Percentiles rank a stretch among this genome's conserved stretches.
Evolutionary conservation across 2,888 invertebrate genomes (phyloP).

Genomic region (Camptogramma bilineatum): DNA sequence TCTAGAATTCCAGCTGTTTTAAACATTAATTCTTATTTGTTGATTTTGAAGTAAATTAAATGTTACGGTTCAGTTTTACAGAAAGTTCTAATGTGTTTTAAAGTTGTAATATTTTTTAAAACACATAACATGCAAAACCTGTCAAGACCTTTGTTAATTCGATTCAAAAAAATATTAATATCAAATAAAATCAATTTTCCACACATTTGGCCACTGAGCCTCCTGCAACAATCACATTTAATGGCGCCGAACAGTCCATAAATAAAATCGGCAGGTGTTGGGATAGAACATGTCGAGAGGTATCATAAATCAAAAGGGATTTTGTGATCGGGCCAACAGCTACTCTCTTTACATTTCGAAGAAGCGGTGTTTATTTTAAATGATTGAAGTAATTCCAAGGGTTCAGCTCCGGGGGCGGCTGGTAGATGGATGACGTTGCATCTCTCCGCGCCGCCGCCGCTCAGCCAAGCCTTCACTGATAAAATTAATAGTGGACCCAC

Average conservation of each 20-base stretch:
- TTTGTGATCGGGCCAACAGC: constrained; percentile 64
- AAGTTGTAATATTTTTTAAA: neutral
- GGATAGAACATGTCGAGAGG: constrained; percentile 52
- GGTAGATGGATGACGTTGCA: constrained; percentile 76
- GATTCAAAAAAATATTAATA: neutral
- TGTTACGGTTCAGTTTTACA: constrained; percentile 47
- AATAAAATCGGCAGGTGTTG: constrained; percentile 64
- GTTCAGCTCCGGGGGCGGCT: constrained; percentile 61
- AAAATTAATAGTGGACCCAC: constrained; percentile 73
- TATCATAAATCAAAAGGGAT: constrained; percentile 72
- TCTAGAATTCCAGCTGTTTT: constrained; percentile 81
- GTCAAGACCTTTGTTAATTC: neutral
- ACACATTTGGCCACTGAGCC: constrained; percentile 13
- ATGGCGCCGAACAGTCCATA: constrained; percentile 37
- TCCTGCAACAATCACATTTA: constrained; percentile 26
- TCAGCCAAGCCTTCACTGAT: constrained; percentile 62
- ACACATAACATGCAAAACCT: neutral
- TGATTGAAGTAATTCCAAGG: constrained; percentile 72
- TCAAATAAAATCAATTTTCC: constrained; percentile 18
- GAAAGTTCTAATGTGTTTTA: too few species aligned
- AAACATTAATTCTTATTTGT: constrained; percentile 81
- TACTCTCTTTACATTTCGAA: constrained; percentile 65
- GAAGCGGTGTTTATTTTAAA: constrained; percentile 79
- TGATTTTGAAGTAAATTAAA: constrained; percentile 75
- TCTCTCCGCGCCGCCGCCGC: constrained; percentile 60